Percentiles rank a stretch among this genome's conserved stretches.
phyloP scores from a whole-genome alignment of 2,797 vertebrate genomes.

The Trematomus bernacchii region DNA sequence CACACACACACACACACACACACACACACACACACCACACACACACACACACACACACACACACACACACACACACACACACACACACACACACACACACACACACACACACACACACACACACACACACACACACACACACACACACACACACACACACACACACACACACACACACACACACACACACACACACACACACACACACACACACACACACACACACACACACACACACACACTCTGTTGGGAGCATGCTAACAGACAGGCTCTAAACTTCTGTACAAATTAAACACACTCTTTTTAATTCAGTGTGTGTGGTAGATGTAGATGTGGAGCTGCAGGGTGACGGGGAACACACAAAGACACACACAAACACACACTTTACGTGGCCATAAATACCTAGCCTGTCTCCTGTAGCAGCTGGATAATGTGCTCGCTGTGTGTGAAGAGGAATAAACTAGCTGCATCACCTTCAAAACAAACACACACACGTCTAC shows the following conservation, averaged over 20 bases:
- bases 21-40: too few species aligned
- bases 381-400: conserved; percentile 83
- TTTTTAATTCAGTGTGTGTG: conserved; percentile 70
- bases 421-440: conserved; percentile 76
- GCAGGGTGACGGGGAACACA: conserved; percentile 75
- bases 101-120: conserved; percentile 20
- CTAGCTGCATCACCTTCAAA: conserved; percentile 74
- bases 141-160: too few species aligned
- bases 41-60: not conserved
- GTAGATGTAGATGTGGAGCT: conserved; percentile 76
- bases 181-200: not conserved
- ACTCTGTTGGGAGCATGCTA: conserved; percentile 69
- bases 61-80: not conserved
- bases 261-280: conserved; percentile 80
- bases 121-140: too few species aligned
- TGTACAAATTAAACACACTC: conserved; percentile 79
- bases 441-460: conserved; percentile 63
- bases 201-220: not conserved
- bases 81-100: conserved; percentile 51
- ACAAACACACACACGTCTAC: conserved; percentile 47
- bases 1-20: too few species aligned
- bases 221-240: conserved; percentile 55
- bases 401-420: conserved; percentile 71
- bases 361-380: conserved; percentile 61
- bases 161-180: too few species aligned